These are phyloP conservation scores for Drosophila nr. medialis DNA, from an alignment of 2,888 invertebrate species.

Conservation along the genomic window DNA sequence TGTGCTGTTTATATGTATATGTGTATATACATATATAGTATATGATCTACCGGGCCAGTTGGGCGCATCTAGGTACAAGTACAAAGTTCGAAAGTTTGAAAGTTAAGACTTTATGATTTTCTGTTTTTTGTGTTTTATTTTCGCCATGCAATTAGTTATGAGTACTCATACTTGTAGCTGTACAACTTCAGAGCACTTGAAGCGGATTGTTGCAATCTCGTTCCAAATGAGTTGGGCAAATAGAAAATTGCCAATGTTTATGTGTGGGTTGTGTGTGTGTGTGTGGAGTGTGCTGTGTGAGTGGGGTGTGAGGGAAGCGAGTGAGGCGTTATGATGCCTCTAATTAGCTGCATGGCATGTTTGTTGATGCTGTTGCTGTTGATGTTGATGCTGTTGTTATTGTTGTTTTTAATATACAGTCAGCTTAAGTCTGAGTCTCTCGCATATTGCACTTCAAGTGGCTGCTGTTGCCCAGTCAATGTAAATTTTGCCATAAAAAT, in stretches of 20 bases:
- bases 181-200: slow-evolving; percentile 44
- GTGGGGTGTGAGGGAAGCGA: background rate
- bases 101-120: slow-evolving; percentile 42
- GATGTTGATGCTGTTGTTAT: background rate
- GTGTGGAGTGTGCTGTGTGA: background rate
- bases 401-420: slow-evolving; percentile 14
- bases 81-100: slow-evolving; percentile 59
- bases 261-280: slow-evolving; percentile 9
- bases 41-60: slow-evolving; percentile 16
- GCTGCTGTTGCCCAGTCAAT: slow-evolving; percentile 37
- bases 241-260: slow-evolving; percentile 77
- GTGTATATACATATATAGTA: background rate
- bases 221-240: slow-evolving; percentile 71
- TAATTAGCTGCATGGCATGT: slow-evolving; percentile 63
- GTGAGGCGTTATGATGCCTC: slow-evolving; percentile 62
- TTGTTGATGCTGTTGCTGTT: slow-evolving; percentile 30
- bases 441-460: slow-evolving; percentile 52
- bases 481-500: slow-evolving; percentile 69
- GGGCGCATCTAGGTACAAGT: slow-evolving; percentile 35
- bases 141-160: slow-evolving; percentile 63
- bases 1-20: slow-evolving; percentile 30
- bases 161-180: slow-evolving; percentile 45
- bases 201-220: slow-evolving; percentile 72
- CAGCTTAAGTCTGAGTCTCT: slow-evolving; percentile 21
- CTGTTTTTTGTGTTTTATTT: slow-evolving; percentile 9